Percentiles rank a stretch among this genome's conserved stretches.
phyloP scores from a whole-genome alignment of 2,888 invertebrate genomes.

The Lamproptera curius region DNA sequence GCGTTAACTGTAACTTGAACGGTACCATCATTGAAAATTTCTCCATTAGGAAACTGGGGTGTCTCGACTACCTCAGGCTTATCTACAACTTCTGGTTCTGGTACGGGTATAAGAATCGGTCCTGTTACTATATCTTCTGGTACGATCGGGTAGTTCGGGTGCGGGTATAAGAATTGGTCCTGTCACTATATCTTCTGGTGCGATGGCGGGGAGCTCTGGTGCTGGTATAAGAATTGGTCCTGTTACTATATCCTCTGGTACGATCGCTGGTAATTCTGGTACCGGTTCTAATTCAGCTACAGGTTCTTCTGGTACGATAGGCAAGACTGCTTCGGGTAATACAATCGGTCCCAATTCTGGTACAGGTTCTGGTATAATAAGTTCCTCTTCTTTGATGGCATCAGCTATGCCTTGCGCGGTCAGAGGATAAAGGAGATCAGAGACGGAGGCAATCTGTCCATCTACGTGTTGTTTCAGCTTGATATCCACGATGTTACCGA shows the following conservation, averaged over 20 bases:
- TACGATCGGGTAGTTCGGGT: constrained; percentile 9
- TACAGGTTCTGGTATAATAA: constrained; percentile 17
- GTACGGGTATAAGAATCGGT: constrained; percentile 4
- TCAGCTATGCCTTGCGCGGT: constrained; percentile 50
- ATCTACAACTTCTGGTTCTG: constrained; percentile 17
- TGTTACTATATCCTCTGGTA: neutral
- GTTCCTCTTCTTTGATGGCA: constrained; percentile 33
- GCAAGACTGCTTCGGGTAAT: constrained; percentile 2
- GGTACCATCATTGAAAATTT: constrained; percentile 52
- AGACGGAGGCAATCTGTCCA: constrained; percentile 37
- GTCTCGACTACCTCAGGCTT: constrained; percentile 24
- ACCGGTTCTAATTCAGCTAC: constrained; percentile 10
- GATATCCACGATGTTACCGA: constrained; percentile 44
- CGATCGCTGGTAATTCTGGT: constrained; percentile 10
- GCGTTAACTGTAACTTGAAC: constrained; percentile 50
- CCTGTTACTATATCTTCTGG: neutral
- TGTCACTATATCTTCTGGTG: constrained; percentile 10
- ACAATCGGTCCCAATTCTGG: neutral
- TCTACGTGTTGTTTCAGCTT: constrained; percentile 44
- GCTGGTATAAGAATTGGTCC: constrained; percentile 3
- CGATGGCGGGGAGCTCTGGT: constrained; percentile 17
- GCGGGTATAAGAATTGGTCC: neutral
- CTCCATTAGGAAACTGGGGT: constrained; percentile 37
- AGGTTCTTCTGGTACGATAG: constrained; percentile 12
- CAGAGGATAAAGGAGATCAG: constrained; percentile 45